Evolutionary conservation across 2,797 vertebrate species (phyloP).

Genomic region (Sus cebifrons): DNA sequence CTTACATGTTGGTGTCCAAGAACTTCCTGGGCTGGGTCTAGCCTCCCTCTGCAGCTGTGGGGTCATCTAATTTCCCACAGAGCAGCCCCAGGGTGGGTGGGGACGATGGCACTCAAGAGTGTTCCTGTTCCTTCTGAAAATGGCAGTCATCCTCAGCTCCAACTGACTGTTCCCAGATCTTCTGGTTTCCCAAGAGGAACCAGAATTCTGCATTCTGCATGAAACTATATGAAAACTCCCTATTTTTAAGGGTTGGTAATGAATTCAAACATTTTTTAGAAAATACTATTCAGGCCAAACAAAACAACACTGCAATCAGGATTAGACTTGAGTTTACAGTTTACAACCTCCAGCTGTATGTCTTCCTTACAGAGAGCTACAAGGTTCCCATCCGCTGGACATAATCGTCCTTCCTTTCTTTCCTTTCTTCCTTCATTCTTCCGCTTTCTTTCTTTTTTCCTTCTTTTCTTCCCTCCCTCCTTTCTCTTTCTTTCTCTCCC

Average conservation of each 20-base stretch:
- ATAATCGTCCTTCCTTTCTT: too few relatives aligned
- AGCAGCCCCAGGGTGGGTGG: background rate
- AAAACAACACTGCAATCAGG: background rate
- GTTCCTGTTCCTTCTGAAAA: background rate
- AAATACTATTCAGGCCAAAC: background rate
- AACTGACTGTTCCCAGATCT: background rate
- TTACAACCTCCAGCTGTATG: background rate
- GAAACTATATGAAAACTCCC: conserved; percentile 25
- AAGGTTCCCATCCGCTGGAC: background rate
- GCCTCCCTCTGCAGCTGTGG: background rate
- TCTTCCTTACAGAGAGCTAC: background rate
- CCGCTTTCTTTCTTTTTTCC: too few relatives aligned
- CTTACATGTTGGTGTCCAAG: too few relatives aligned
- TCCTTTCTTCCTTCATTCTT: too few relatives aligned
- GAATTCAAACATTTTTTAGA: conserved; percentile 1
- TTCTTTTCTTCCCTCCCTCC: too few relatives aligned
- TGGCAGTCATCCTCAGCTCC: background rate
- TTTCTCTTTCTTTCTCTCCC: too few relatives aligned
- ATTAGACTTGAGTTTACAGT: background rate
- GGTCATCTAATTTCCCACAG: background rate
- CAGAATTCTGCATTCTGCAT: background rate
- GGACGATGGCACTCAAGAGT: background rate
- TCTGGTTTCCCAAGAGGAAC: conserved; percentile 23
- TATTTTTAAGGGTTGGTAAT: conserved; percentile 48
- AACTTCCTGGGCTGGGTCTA: background rate